Percentiles rank a stretch among this genome's conserved stretches.
These are phyloP conservation scores for Lydus trimaculatus DNA, from an alignment of 2,888 invertebrate species.

Conservation along the genomic window DNA sequence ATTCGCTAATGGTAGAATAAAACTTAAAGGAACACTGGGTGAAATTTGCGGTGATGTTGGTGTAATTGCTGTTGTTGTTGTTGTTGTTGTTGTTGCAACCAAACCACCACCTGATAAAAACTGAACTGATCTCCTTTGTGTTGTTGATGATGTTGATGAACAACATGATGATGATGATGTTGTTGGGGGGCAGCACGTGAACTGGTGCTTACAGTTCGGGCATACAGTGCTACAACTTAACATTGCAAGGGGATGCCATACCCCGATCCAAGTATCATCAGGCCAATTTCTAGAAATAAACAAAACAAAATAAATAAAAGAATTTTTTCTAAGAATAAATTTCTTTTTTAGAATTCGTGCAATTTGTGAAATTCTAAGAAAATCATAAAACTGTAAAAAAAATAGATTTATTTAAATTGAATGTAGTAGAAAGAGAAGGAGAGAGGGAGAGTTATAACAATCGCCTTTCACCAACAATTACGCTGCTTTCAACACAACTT, in stretches of 20 bases:
- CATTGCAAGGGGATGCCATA: slow-evolving; percentile 60
- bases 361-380: neutral
- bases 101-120: slow-evolving; percentile 54
- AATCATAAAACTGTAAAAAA: neutral
- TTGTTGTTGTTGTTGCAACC: slow-evolving; percentile 38
- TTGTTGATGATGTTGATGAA: slow-evolving; percentile 35
- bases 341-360: slow-evolving; percentile 1
- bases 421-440: neutral
- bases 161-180: slow-evolving; percentile 43
- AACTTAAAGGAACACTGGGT: slow-evolving; percentile 55
- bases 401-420: no score
- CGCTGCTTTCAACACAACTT: neutral
- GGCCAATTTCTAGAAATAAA: slow-evolving; percentile 19
- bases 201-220: slow-evolving; percentile 75
- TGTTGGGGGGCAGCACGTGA: slow-evolving; percentile 58
- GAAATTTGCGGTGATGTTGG: slow-evolving; percentile 53
- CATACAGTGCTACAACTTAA: slow-evolving; percentile 68
- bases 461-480: neutral
- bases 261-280: slow-evolving; percentile 44
- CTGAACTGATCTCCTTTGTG: slow-evolving; percentile 41
- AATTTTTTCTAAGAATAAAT: slow-evolving; percentile 15
- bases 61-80: slow-evolving; percentile 10
- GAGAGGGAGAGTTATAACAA: neutral
- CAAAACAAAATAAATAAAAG: neutral
- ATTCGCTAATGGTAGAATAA: slow-evolving; percentile 56